phyloP scores from a whole-genome alignment of 1,140 invertebrate species.

The Euborellia annulipes region DNA sequence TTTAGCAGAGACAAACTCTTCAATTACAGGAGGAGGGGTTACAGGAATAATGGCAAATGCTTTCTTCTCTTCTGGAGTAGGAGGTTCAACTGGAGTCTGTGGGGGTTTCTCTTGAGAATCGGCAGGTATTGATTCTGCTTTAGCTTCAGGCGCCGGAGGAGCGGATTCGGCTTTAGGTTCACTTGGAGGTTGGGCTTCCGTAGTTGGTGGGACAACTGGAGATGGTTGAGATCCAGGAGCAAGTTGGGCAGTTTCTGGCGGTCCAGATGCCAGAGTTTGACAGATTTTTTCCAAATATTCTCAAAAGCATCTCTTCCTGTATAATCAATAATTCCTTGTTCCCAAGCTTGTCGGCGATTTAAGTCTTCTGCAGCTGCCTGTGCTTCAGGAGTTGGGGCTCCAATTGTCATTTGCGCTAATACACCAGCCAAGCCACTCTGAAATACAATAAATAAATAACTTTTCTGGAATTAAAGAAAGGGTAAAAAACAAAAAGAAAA shows the following conservation, averaged over 20 bases:
- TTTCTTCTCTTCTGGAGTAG: background rate
- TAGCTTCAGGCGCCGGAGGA: slow-evolving; percentile 12
- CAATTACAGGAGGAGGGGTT: slow-evolving; percentile 9
- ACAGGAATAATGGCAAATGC: slow-evolving; percentile 10
- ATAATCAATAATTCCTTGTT: slow-evolving; percentile 86
- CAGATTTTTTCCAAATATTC: slow-evolving; percentile 86
- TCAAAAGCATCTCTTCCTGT: slow-evolving; percentile 81
- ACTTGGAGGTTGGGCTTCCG: no score
- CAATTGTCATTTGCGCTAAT: slow-evolving; percentile 56
- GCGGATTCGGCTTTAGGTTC: no score
- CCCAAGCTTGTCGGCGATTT: slow-evolving; percentile 73
- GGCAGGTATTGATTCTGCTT: slow-evolving; percentile 9
- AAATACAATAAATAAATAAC: slow-evolving; percentile 1
- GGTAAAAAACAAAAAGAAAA: slow-evolving; percentile 22
- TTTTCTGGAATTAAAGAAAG: background rate
- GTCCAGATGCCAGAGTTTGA: slow-evolving; percentile 39
- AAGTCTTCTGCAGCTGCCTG: slow-evolving; percentile 51
- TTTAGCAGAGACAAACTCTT: background rate
- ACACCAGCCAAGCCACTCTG: slow-evolving; percentile 69
- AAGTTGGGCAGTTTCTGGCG: slow-evolving; percentile 12
- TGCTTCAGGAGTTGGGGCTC: slow-evolving; percentile 38
- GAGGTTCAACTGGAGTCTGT: slow-evolving; percentile 7
- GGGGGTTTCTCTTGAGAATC: background rate
- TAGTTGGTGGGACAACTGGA: background rate
- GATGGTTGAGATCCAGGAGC: background rate